phyloP scores from a whole-genome alignment of 2,888 invertebrate species.

The Lycocerus yunnanus region DNA sequence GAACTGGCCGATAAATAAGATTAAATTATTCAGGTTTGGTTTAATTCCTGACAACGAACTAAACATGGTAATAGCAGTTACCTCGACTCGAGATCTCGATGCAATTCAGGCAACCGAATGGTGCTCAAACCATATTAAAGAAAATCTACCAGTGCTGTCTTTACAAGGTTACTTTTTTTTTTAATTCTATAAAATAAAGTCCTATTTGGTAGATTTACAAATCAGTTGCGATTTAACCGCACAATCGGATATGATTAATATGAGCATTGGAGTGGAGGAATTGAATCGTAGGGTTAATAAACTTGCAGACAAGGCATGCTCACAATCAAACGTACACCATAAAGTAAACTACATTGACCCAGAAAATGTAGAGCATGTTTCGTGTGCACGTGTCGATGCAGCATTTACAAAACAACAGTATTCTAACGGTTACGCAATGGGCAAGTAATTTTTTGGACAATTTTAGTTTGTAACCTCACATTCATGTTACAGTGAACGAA shows the following conservation, averaged over 20 bases:
- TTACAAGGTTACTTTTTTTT: not conserved
- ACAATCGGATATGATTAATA: not conserved
- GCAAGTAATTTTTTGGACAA: not conserved
- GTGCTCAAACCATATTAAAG: not conserved
- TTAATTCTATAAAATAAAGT: not conserved
- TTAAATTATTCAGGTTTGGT: not conserved
- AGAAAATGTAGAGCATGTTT: not conserved
- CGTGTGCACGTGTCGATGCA: not conserved
- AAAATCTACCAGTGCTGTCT: not conserved
- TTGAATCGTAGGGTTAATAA: not conserved
- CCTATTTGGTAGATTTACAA: not conserved
- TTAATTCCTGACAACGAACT: not conserved
- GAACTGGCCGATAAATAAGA: not conserved
- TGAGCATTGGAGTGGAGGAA: not conserved
- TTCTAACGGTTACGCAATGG: not conserved
- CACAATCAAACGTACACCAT: not conserved
- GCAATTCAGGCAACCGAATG: not conserved
- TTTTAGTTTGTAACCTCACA: not conserved
- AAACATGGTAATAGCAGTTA: not conserved
- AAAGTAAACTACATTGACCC: not conserved
- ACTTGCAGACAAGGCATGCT: not conserved
- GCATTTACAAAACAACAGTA: not conserved
- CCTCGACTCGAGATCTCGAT: not conserved
- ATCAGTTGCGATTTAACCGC: not conserved
- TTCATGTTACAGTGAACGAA: not conserved